Base-by-base conservation (phyloP, 1,140 invertebrate species). In the Pogonomyrmex barbatus region DNA sequence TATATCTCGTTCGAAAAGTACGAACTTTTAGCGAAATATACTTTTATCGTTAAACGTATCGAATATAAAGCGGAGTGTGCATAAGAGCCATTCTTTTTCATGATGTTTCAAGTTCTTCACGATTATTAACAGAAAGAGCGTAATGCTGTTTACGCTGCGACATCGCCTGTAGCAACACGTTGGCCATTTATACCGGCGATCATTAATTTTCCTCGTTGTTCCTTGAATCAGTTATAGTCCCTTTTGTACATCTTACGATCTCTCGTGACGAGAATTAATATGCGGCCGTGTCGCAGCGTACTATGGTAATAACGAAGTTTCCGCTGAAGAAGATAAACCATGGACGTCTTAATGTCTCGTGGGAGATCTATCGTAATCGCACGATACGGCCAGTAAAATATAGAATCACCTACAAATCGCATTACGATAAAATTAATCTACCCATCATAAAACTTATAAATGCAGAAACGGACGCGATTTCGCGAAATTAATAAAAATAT, bases 221-320 rank as follows among this genome's bases (percentile, higher is more conserved):
- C 73, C 82, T 63, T 47, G 82, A 78, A 85, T 85, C 75, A 85
- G 71, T 85, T 78, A 62, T 30, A 58, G 75, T 63, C 71, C 73
- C 82, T 78, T 85, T 85, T 85, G 75, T 62, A 58, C 82, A 56
- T 65, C 82, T 78, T 85, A 65, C 73, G 73, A 67, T 78, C 58
- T 78, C 82, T 54, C 73, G 82, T 78, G 70, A 76, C 82, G 82
- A 78, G 82, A 78, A 85, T 77, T 85, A 85, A 85, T 85, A 78
- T 67, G 82, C 58, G 82, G 82, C 73, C 50, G 62, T 65, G 82
- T 78, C 82, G 70, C 82, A 65, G 62, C 75, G 82, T 78, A 78
- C 73, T 56, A 54, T 45, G 71, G 60, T 78, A 85, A 77, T 85
- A 83, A 83, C 68, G 68, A 75, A 83, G 79, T 83, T 83, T 83